A percentile compares a stretch with the other conserved stretches of the same genome.
Conservation (phyloP, 2,797 vertebrate species). For the Vipera ursinii region DNA sequence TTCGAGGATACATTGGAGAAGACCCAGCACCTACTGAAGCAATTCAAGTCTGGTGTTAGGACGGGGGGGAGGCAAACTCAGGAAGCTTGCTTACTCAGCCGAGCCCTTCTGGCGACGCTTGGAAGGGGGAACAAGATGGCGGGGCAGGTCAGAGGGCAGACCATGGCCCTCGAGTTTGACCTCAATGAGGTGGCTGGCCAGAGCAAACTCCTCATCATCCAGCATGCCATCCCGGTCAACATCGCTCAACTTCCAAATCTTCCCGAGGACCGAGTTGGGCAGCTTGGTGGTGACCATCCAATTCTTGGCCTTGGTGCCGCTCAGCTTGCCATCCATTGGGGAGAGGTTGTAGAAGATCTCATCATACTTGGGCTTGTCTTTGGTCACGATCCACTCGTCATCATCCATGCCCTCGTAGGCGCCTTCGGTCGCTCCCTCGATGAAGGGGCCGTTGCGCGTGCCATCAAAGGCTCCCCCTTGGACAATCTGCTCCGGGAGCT, state of each 20-base stretch:
- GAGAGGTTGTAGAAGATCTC: slow-evolving; percentile 95
- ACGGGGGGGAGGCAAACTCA: neutral
- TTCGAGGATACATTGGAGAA: neutral
- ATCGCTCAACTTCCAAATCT: slow-evolving; percentile 94
- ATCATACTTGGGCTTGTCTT: slow-evolving; percentile 94
- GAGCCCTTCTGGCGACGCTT: slow-evolving; percentile 91
- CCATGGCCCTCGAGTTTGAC: slow-evolving; percentile 91
- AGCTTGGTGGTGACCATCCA: slow-evolving; percentile 94
- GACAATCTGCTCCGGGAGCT: slow-evolving; percentile 77
- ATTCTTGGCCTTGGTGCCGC: slow-evolving; percentile 86
- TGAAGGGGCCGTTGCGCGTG: slow-evolving; percentile 83
- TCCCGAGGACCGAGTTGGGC: slow-evolving; percentile 90
- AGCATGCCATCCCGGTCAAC: slow-evolving; percentile 92
- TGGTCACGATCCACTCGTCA: slow-evolving; percentile 88
- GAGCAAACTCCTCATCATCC: slow-evolving; percentile 91
- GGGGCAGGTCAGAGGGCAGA: slow-evolving; percentile 85
- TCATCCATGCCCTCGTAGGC: slow-evolving; percentile 76
- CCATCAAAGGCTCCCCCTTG: slow-evolving; percentile 90
- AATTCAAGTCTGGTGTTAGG: neutral
- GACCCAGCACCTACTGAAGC: neutral
- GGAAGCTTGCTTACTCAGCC: slow-evolving; percentile 73
- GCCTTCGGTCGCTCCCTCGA: slow-evolving; percentile 78
- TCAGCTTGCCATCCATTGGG: slow-evolving; percentile 89
- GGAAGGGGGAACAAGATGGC: slow-evolving; percentile 86
- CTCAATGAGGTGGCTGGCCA: slow-evolving; percentile 92